phyloP scores from a whole-genome alignment of 2,113 vertebrate species.

The Leucopsar rothschildi region DNA sequence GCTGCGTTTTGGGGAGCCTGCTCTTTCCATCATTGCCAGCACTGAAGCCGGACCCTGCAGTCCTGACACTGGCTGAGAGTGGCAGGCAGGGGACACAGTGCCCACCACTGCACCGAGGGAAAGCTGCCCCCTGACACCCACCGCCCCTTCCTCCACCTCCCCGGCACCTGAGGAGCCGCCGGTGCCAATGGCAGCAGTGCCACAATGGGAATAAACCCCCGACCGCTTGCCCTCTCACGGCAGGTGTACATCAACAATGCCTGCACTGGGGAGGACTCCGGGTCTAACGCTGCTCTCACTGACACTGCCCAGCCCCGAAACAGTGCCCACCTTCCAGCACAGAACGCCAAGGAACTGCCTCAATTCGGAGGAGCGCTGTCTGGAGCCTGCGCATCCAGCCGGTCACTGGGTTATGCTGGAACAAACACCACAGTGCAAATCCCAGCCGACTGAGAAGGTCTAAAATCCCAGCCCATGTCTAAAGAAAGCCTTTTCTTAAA shows the following conservation, averaged over 20 bases:
- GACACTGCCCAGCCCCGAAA: not conserved
- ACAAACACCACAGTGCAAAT: not conserved
- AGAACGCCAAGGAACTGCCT: not conserved
- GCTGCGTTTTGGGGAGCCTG: not conserved
- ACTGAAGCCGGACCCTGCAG: accelerated
- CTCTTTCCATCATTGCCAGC: not conserved
- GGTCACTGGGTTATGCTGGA: not conserved
- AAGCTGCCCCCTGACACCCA: not conserved
- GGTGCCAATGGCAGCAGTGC: not conserved
- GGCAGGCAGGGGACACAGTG: not conserved
- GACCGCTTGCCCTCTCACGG: not conserved
- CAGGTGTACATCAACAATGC: not conserved
- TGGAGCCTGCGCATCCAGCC: not conserved
- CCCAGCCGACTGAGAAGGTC: not conserved
- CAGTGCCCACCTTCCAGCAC: not conserved
- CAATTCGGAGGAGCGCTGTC: accelerated
- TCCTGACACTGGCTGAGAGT: not conserved
- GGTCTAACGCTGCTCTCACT: not conserved
- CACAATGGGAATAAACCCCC: not conserved
- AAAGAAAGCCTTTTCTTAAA: not conserved
- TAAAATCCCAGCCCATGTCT: not conserved
- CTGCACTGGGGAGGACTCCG: too few relatives aligned
- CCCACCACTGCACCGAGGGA: not conserved
- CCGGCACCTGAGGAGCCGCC: not conserved
- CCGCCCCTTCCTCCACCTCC: not conserved